Percentiles rank a stretch among this genome's conserved stretches.
Evolutionary conservation across 2,888 invertebrate genomes (phyloP).

Genomic region (Nebria brevicollis): DNA sequence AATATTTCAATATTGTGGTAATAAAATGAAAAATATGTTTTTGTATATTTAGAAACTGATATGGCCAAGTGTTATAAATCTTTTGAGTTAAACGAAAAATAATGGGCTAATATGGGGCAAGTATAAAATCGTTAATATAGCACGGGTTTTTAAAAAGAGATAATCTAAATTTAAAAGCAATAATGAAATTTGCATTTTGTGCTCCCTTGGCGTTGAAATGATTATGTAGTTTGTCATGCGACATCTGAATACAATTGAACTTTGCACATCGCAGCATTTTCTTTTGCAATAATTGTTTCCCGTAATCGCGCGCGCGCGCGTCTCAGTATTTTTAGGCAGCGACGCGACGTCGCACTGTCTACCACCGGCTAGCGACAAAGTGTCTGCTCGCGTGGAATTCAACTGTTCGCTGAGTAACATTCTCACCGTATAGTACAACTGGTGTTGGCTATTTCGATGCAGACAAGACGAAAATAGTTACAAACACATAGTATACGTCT

Average conservation of each 20-base stretch:
- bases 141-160: neutral
- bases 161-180: neutral
- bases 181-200: neutral
- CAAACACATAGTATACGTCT: neutral
- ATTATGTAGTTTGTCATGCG: neutral
- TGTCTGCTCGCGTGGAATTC: neutral
- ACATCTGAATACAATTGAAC: neutral
- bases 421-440: neutral
- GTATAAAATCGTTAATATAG: neutral
- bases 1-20: no score
- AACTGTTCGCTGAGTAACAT: neutral
- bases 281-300: neutral
- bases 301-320: neutral
- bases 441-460: neutral
- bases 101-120: neutral
- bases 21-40: no score
- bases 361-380: neutral
- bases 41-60: no score
- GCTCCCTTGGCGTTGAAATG: neutral
- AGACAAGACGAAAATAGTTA: neutral
- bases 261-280: neutral
- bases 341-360: conserved; percentile 1
- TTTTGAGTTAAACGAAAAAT: neutral
- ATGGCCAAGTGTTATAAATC: no score
- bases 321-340: neutral